Evolutionary conservation across 35 echinoderm and acorn worm genomes (phyloP).

Genomic region (Apostichopus japonicus): DNA sequence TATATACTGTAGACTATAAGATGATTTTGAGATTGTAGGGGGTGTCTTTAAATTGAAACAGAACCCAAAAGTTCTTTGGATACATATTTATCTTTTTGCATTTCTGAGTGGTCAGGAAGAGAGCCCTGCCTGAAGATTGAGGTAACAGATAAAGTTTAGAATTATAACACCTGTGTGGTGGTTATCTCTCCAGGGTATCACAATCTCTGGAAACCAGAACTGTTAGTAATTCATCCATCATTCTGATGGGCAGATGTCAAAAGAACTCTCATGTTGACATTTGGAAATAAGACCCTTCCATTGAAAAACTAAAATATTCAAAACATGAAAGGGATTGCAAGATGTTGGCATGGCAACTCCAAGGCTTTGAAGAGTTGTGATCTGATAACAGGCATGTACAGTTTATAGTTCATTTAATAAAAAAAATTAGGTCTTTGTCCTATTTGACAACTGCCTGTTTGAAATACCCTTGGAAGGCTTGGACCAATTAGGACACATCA

Average conservation of each 20-base stretch:
- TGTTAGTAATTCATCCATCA: constrained; percentile 37
- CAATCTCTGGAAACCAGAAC: constrained; percentile 1
- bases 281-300: constrained; percentile 2
- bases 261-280: constrained; percentile 16
- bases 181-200: constrained; percentile 31
- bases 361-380: neutral
- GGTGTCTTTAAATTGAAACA: too few species aligned
- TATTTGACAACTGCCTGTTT: neutral
- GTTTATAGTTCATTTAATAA: neutral
- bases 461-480: neutral
- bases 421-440: constrained; percentile 2
- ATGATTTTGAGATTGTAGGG: too few species aligned
- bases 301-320: neutral
- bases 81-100: too few species aligned
- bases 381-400: neutral
- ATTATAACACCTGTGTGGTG: constrained; percentile 24
- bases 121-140: too few species aligned
- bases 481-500: neutral
- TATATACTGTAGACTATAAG: too few species aligned
- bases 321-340: neutral
- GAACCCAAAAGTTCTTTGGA: too few species aligned
- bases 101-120: too few species aligned
- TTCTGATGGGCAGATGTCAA: constrained; percentile 41
- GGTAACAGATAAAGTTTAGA: neutral
- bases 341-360: neutral